Percentiles rank a stretch among this genome's conserved stretches.
phyloP scores from a whole-genome alignment of 2,797 vertebrate genomes.

The Sphenodon punctatus region DNA sequence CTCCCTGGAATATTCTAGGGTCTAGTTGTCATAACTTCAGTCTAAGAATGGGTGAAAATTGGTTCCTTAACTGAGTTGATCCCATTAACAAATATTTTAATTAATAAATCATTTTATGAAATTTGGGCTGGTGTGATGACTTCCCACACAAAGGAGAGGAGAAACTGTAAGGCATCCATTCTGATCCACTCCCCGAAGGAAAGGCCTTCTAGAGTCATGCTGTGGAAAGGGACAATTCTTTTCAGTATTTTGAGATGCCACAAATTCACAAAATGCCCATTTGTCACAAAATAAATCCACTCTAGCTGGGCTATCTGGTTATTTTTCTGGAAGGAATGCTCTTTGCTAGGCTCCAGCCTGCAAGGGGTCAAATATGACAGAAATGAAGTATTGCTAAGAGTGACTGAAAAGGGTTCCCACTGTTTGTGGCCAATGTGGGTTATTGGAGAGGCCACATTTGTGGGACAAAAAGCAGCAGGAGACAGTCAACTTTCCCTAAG shows the following conservation, averaged over 20 bases:
- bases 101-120: too few species aligned
- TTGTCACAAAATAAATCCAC: constrained; percentile 84
- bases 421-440: constrained; percentile 79
- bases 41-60: not conserved
- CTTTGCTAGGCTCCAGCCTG: constrained; percentile 72
- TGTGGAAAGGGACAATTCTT: constrained; percentile 78
- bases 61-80: not conserved
- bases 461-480: constrained; percentile 81
- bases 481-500: constrained; percentile 79
- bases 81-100: too few species aligned
- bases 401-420: constrained; percentile 88
- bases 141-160: not conserved
- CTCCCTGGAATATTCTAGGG: too few species aligned
- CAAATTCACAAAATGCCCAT: constrained; percentile 78
- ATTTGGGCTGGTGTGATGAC: too few species aligned
- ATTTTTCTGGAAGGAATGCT: constrained; percentile 77
- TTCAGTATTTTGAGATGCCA: constrained; percentile 78
- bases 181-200: not conserved
- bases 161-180: not conserved
- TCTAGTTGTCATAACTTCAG: too few species aligned
- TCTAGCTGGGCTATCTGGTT: constrained; percentile 70
- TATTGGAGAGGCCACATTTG: constrained; percentile 78
- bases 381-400: constrained; percentile 81
- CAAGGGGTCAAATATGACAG: constrained; percentile 85
- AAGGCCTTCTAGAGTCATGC: constrained; percentile 47